Percentiles rank a stretch among this genome's conserved stretches.
These are phyloP conservation scores for Boloria selene DNA, from an alignment of 2,888 invertebrate genomes.

Conservation along the genomic window DNA sequence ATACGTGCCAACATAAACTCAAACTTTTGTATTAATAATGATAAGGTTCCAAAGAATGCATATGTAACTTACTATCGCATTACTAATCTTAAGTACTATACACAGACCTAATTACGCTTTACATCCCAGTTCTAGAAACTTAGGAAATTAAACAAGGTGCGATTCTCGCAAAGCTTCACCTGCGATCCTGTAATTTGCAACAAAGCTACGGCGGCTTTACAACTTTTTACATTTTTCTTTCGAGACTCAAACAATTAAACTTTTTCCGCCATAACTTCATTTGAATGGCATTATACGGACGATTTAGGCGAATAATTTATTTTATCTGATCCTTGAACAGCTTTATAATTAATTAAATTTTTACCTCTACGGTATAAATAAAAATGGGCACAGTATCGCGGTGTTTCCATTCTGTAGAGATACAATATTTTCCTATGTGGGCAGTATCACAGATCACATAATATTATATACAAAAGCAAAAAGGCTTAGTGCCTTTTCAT, in stretches of 20 bases:
- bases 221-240: constrained; percentile 25
- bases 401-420: too few species aligned
- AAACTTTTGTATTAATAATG: too few species aligned
- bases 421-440: too few species aligned
- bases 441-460: too few species aligned
- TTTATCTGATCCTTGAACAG: constrained; percentile 13
- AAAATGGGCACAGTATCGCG: too few species aligned
- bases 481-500: too few species aligned
- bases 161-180: constrained; percentile 20
- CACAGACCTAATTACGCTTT: constrained; percentile 8
- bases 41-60: too few species aligned
- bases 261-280: constrained; percentile 18
- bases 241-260: constrained; percentile 20
- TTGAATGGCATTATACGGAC: constrained; percentile 12
- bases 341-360: not conserved
- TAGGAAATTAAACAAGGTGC: constrained; percentile 10
- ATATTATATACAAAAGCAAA: too few species aligned
- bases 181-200: constrained; percentile 17
- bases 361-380: not conserved
- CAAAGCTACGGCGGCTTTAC: constrained; percentile 1
- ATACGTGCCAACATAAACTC: too few species aligned
- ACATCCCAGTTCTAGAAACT: constrained; percentile 6
- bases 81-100: not conserved
- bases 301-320: constrained; percentile 7
- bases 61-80: not conserved